Percentiles rank a stretch among this genome's conserved stretches.
Conservation (phyloP, 2,888 invertebrate species). For the Alitta virens region DNA sequence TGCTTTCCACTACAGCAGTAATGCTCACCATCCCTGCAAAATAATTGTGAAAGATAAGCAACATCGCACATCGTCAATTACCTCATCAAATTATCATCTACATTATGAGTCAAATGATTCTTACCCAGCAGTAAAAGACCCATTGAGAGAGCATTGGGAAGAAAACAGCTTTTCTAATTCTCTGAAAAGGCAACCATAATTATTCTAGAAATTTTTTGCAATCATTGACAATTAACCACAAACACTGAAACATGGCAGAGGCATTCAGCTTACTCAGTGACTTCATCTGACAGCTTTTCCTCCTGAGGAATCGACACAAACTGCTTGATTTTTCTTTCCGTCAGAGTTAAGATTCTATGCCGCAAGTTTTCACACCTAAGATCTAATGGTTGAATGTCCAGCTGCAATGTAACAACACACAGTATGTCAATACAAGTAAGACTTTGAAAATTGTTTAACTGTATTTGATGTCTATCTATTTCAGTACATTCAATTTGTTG, state of each 20-base stretch:
- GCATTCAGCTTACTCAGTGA: conserved; percentile 43
- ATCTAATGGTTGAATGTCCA: not conserved
- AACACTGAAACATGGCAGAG: too few species aligned
- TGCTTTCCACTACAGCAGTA: conserved; percentile 78
- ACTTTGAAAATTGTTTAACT: too few species aligned
- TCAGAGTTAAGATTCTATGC: not conserved
- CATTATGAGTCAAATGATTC: conserved; percentile 19
- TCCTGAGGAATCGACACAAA: conserved; percentile 4
- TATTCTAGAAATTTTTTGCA: too few species aligned
- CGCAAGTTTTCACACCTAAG: not conserved
- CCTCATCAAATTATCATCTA: too few species aligned
- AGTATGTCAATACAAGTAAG: too few species aligned
- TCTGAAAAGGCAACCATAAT: conserved; percentile 58
- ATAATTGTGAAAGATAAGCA: too few species aligned
- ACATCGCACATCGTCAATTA: too few species aligned
- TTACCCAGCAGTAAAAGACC: conserved; percentile 68
- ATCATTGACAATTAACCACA: too few species aligned
- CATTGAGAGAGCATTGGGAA: conserved; percentile 82
- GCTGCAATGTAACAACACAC: too few species aligned
- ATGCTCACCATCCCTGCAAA: conserved; percentile 65
- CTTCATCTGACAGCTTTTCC: conserved; percentile 32
- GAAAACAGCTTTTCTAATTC: conserved; percentile 82
- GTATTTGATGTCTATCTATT: too few species aligned
- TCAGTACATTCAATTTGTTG: too few species aligned
- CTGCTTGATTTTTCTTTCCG: not conserved